Evolutionary conservation across 2,797 vertebrate species (phyloP), one percentile per base, ranked within the genome.

Genomic region (Paguma larvata): DNA sequence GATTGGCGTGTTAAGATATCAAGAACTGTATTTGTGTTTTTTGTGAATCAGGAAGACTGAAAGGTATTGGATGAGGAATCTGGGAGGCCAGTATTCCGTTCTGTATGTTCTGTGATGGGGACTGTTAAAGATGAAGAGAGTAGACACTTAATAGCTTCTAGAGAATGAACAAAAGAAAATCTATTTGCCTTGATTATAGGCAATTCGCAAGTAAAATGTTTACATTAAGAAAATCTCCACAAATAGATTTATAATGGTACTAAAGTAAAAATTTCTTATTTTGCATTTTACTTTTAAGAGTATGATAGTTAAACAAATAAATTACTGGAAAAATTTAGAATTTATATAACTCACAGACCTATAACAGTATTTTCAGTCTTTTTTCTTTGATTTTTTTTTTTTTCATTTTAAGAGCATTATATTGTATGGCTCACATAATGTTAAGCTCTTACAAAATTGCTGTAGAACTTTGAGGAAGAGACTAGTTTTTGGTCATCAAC

Each of bases 151-250:
- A 27, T 27, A 41, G 18, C 34, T 88, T 83, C 68, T 87, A 77
- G 63, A 91, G 34, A 87, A 62, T 32, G 63, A 51, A 62, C 30
- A 91, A n/a, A 75, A 51, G 32, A 80, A 94, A 94, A 85, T 16
- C 32, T 51, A 0, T 91, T 91, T 94, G 72, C 41, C 72, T 91
- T 25, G 21, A 94, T 72, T 73, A 21, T 56, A 67, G 32, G n/a
- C 51, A 72, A 77, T 68, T 88, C 53, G 70, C 56, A 88, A 73
- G 13, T 72, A 11, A 93, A 77, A 44, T 48, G 34, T 65, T 93
- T 72, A 53, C 32, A 77, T 86, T 44, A 16, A 63, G 67, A 94
- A 85, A 44, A 73, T 14, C 6, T 34, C 44, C 56, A 38, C 25
- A 59, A 48, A 51, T 94, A 89, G 30, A 79, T 30, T 92, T 67